Base-by-base conservation (phyloP, 2,113 vertebrate genomes). In the Hypocryptadius cinnamomeus region DNA sequence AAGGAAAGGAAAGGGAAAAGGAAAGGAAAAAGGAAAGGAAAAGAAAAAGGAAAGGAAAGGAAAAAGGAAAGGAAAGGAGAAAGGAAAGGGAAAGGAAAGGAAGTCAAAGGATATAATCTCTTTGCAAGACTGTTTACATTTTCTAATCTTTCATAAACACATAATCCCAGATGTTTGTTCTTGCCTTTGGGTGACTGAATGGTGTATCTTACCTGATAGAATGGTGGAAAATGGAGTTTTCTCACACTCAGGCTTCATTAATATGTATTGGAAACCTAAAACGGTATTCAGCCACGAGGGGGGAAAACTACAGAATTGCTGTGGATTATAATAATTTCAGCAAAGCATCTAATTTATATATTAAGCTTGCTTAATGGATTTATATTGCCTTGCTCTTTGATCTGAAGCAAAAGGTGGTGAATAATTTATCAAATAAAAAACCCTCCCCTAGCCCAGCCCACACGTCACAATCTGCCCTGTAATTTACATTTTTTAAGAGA, bases 331-430 rank as follows among this genome's bases (percentile, higher is more conserved):
- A 95, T 92, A 85, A 87, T 92, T 95, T 79, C 53, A 94, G 89
- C 74, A 94, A 93, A 94, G 57, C 72, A 79, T 93, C 95, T 94
- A 80, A 95, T 96, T 96, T 97, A 92, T 90, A 82, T 94, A 92
- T 97, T 96, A 95, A 91, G 87, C 57, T 96, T 89, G 42, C 88
- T 89, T 77, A 93, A 95, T 88, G 77, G 51, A 84, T 77, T 94
- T 95, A 45, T 39, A 89, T 87, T 90, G 72, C 85, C 68, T 93
- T 89, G 84, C 74, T 93, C 95, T 93, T 93, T 93, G 92, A 85
- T 85, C 64, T 86, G 88, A 90, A 88, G 91, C 59, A 82, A 87
- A 94, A 95, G 50, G 65, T 79, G 87, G 61, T 87, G 88, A 93
- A 86, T 96, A 89, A 92, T 94, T 93, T 94, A 87, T 85, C 56